Base-by-base conservation (phyloP, 2,888 invertebrate genomes). In the Nycteola revayana region DNA sequence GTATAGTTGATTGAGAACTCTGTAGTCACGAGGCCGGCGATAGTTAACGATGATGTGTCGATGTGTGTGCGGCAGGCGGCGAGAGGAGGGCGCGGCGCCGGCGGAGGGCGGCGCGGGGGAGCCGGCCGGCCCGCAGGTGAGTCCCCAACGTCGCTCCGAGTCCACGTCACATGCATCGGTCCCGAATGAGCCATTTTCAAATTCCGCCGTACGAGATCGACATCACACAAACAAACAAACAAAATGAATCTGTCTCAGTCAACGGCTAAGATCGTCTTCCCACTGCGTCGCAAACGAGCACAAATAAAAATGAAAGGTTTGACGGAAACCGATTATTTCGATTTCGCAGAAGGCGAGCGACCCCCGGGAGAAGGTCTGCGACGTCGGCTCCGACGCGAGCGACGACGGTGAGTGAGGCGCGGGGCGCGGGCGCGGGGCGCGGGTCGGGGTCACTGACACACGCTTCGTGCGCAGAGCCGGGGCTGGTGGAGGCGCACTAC, bases 401-500 rank as follows among this genome's bases (percentile, higher is more conserved):
- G 60, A 58, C 10, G 46, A 44, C 4, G 60, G 60, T 60, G 10
- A 35, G 24, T 21, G 11, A 1, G 7, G 14, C 1, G 9, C 24
- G 20, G 3, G 23, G 2, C n/a, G 11, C 1, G 8, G 7, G 8
- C n/a, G 8, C n/a, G 21, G 22, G 9, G 24, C 2, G 17, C 2
- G 21, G 1, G 11, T 1, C 7, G 8, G 7, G 7, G 8, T 8
- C 21, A 20, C 9, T 17, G 8, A 3, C 9, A 4, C n/a, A 5
- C 22, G 4, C 22, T 7, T 5, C 29, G 14, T 9, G 9, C 24
- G 35, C 37, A 63, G 66, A 57, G 40, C 75, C 74, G 11, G 78
- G 64, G 33, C 65, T 75, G 45, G 66, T 81, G 41, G 79, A 79
- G 57, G 68, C 81, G 59, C 78, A 73, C 55, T 67, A 66, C 38